Percentiles rank a stretch among this genome's conserved stretches.
These are phyloP conservation scores for Bujurquina vittata DNA, from an alignment of 2,113 vertebrate species.

Conservation along the genomic window DNA sequence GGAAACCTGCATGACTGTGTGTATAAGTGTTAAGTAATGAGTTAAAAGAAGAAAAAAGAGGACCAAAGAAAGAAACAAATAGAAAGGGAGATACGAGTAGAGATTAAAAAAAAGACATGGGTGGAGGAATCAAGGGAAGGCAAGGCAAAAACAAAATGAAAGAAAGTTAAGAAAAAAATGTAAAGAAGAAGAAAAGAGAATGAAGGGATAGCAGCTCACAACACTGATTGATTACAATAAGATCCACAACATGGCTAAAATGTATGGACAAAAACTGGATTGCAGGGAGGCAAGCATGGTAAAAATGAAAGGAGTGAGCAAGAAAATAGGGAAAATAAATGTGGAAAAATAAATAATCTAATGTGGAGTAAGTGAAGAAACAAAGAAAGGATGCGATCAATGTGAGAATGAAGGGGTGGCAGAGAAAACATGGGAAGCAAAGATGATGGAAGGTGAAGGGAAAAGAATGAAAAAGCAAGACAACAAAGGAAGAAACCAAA, in stretches of 20 bases:
- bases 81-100: background rate
- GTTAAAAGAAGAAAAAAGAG: background rate
- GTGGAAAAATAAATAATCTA: background rate
- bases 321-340: background rate
- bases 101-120: background rate
- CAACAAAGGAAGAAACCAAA: background rate
- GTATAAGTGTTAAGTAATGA: background rate
- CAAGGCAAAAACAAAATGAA: background rate
- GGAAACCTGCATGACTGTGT: background rate
- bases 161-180: background rate
- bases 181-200: background rate
- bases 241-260: background rate
- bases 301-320: background rate
- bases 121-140: background rate
- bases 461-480: background rate
- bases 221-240: background rate
- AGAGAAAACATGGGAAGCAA: background rate
- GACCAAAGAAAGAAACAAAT: background rate
- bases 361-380: background rate
- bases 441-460: background rate
- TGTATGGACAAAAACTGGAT: background rate
- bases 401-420: background rate
- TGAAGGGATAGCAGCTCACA: background rate
- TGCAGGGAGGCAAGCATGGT: background rate
- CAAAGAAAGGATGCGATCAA: background rate